These are phyloP conservation scores for Anthopleura xanthogrammica DNA, from an alignment of 92 coral and sea anemone genomes.

Conservation along the genomic window DNA sequence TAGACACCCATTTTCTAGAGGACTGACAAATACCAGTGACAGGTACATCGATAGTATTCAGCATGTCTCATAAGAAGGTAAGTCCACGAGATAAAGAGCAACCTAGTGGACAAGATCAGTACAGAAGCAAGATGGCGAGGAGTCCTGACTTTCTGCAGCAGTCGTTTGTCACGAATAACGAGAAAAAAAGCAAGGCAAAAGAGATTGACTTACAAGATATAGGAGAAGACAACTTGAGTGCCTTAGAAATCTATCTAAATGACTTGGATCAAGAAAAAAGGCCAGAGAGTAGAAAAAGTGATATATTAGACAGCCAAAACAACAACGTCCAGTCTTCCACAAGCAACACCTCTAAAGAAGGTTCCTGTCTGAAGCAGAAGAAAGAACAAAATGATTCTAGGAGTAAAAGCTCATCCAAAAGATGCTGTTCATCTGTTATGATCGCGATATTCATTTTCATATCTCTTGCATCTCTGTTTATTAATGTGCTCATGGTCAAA, in stretches of 20 bases:
- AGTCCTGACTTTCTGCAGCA: slow-evolving; percentile 18
- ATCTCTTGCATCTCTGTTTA: slow-evolving; percentile 13
- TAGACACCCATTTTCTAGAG: neutral
- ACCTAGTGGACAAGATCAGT: neutral
- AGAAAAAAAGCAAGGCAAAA: neutral
- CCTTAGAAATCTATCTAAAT: slow-evolving; percentile 5
- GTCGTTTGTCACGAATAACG: neutral
- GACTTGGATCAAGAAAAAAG: slow-evolving; percentile 10
- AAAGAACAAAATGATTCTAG: neutral
- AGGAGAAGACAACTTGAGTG: slow-evolving; percentile 21
- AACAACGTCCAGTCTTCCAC: neutral
- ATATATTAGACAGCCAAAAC: neutral
- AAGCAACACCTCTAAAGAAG: neutral
- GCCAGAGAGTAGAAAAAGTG: neutral
- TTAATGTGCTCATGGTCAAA: slow-evolving; percentile 17
- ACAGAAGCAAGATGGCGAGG: slow-evolving; percentile 16
- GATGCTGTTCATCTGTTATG: neutral
- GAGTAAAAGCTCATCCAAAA: neutral
- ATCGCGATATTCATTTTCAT: neutral
- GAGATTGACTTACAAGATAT: neutral
- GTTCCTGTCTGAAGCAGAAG: neutral
- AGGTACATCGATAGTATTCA: neutral
- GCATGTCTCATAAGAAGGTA: neutral
- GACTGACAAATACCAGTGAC: neutral
- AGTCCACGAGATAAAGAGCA: neutral